phyloP scores from a whole-genome alignment of 2,797 vertebrate species.

The Mycteria americana region DNA sequence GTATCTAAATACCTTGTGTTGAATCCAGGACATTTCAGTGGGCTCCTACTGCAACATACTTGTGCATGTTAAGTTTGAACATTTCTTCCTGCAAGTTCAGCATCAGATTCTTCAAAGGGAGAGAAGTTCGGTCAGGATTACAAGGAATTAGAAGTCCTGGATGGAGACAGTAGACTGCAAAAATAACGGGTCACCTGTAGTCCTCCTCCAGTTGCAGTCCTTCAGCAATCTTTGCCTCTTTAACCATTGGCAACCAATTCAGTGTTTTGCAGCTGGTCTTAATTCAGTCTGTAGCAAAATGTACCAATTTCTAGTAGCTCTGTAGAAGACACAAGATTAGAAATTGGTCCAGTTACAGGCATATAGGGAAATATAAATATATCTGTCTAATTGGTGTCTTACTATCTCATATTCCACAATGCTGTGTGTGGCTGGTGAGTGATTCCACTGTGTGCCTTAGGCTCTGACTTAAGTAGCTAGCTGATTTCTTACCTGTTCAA shows the following conservation, averaged over 20 bases:
- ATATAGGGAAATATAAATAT: not conserved
- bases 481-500: not conserved
- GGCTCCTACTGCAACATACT: not conserved
- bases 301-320: not conserved
- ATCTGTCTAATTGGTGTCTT: not conserved
- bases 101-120: not conserved
- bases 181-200: not conserved
- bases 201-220: not conserved
- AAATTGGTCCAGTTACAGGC: not conserved
- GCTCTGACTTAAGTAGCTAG: not conserved
- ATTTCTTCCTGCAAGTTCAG: not conserved
- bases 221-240: not conserved
- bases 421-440: accelerated
- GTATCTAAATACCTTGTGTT: not conserved
- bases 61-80: not conserved
- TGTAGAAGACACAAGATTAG: not conserved
- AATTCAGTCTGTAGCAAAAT: not conserved
- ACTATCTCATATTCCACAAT: not conserved
- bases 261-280: not conserved
- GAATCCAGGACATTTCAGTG: not conserved
- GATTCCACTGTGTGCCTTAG: not conserved
- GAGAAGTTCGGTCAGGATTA: not conserved
- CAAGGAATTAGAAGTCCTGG: not conserved
- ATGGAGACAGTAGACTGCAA: not conserved
- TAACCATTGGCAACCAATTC: not conserved